Evolutionary conservation across 2,113 vertebrate genomes (phyloP).

Genomic region (Amphilophus citrinellus): DNA sequence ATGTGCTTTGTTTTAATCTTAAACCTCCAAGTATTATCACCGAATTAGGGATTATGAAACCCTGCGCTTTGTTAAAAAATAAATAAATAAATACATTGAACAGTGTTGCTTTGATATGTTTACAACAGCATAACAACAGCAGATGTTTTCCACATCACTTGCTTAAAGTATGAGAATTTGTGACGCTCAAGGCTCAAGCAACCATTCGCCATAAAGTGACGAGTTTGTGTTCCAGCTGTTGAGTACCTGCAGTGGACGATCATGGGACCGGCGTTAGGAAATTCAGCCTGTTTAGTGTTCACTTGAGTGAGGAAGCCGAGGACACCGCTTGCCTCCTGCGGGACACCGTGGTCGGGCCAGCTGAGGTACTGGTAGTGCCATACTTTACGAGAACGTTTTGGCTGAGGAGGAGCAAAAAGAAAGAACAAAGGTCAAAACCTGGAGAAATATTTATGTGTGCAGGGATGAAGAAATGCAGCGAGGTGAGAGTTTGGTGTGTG

Average conservation of each 20-base stretch:
- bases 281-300: conserved; percentile 86
- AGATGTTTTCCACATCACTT: background rate
- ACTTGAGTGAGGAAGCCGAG: conserved; percentile 94
- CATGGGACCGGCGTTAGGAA: conserved; percentile 84
- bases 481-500: background rate
- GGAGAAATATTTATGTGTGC: background rate
- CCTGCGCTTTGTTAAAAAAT: background rate
- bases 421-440: background rate
- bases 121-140: background rate
- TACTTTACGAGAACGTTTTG: conserved; percentile 80
- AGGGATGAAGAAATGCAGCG: background rate
- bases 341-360: conserved; percentile 98
- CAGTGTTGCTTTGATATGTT: background rate
- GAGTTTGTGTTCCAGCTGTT: background rate
- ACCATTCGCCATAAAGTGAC: background rate
- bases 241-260: conserved; percentile 95
- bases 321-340: conserved; percentile 89
- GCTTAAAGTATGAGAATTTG: background rate
- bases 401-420: conserved; percentile 57
- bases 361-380: conserved; percentile 97
- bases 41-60: conserved; percentile 8
- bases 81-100: background rate
- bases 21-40: conserved; percentile 2
- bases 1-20: conserved; percentile 38
- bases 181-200: background rate